These are phyloP conservation scores for Furnarius figulus DNA, from an alignment of 2,113 vertebrate species.

Conservation along the genomic window DNA sequence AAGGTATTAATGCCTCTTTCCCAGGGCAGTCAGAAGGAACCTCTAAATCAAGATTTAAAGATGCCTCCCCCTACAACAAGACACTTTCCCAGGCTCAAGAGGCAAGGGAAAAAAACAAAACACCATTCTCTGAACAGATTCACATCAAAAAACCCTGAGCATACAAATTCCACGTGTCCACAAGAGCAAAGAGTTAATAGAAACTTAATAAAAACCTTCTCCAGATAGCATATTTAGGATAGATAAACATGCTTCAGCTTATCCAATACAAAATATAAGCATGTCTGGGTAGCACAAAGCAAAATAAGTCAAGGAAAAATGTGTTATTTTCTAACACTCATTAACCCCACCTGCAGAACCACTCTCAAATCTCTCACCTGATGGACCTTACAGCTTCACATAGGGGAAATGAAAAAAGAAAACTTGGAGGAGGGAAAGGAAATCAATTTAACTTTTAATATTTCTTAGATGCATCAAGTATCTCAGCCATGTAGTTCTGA, in stretches of 20 bases:
- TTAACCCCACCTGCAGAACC: background rate
- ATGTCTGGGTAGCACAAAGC: background rate
- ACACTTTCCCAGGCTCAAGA: background rate
- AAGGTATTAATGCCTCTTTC: background rate
- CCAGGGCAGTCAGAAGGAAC: background rate
- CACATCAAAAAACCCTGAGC: background rate
- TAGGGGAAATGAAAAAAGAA: slow-evolving; percentile 25
- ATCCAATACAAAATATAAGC: background rate
- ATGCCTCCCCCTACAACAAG: background rate
- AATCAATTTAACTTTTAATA: slow-evolving; percentile 50
- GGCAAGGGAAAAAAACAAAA: too few species aligned
- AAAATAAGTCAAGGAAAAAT: background rate
- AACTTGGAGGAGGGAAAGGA: background rate
- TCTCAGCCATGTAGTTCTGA: background rate
- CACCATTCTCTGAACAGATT: background rate
- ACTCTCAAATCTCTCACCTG: background rate
- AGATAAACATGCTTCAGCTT: background rate
- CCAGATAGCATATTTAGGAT: background rate
- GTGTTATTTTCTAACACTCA: background rate
- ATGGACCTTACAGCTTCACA: background rate
- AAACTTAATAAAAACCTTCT: slow-evolving; percentile 14
- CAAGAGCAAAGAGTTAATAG: background rate
- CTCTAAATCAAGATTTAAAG: slow-evolving; percentile 16
- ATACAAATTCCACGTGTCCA: background rate
- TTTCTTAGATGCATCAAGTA: slow-evolving; percentile 31